These are phyloP conservation scores for Macrotus californicus DNA, from an alignment of 2,113 vertebrate species.

Conservation along the genomic window DNA sequence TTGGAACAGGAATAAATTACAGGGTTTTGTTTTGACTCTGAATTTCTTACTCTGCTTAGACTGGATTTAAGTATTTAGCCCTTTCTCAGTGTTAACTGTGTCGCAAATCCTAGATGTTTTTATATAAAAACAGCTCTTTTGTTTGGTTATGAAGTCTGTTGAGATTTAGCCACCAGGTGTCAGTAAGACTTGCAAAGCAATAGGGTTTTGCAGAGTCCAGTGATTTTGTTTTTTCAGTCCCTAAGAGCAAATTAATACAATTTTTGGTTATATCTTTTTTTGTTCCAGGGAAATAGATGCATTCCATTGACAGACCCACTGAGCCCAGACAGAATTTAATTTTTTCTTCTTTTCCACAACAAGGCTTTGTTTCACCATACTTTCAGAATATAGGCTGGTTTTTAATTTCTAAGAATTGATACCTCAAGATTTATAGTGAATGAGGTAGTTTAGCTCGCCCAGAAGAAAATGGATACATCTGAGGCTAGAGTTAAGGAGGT, in stretches of 20 bases:
- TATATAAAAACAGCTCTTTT: not conserved
- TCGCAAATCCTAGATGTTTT: not conserved
- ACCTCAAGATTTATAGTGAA: not conserved
- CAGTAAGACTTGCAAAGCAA: conserved; percentile 43
- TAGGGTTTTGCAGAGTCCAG: not conserved
- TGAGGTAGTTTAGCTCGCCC: not conserved
- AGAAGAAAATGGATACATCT: not conserved
- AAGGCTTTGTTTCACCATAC: not conserved
- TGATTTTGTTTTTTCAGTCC: not conserved
- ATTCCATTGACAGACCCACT: not conserved
- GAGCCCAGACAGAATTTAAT: not conserved
- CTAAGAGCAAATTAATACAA: not conserved
- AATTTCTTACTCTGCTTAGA: not conserved
- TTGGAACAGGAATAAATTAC: not conserved
- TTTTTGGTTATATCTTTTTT: not conserved
- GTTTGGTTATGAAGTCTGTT: not conserved
- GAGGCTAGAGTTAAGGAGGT: not conserved
- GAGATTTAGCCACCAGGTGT: conserved; percentile 47
- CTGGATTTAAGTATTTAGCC: not conserved
- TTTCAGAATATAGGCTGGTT: not conserved
- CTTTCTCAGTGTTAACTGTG: not conserved
- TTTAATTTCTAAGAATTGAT: conserved; percentile 2
- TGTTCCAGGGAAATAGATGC: not conserved
- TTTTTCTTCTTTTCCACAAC: fast-evolving
- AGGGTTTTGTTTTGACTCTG: not conserved